Evolutionary conservation across 2,113 vertebrate genomes (phyloP), one percentile per base, ranked within the genome.

Genomic region (Chrysochloris asiatica): DNA sequence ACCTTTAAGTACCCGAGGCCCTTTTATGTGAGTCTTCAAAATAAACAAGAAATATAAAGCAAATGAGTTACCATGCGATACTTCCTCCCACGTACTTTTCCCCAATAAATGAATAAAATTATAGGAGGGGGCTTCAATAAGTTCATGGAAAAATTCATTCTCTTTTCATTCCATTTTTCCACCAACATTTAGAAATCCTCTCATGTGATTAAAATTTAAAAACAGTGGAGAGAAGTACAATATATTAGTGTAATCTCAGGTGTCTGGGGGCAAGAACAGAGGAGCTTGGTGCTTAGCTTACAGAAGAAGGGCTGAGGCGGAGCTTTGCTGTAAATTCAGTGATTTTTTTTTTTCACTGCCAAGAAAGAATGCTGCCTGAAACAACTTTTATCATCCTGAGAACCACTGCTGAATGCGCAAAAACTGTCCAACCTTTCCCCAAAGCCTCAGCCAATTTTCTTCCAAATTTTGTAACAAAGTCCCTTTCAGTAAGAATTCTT

Each of bases 181-280:
- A n/a, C n/a, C n/a, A n/a, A n/a, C n/a, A n/a, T n/a, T n/a, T n/a
- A n/a, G n/a, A n/a, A n/a, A n/a, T n/a, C n/a, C n/a, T n/a, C n/a
- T n/a, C 16, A 47, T 41, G 12, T 92, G 54, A 67, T 94, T 93
- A 84, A 87, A 89, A 41, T 94, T 91, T 92, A 86, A 93, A 95
- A 91, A 61, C 47, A 73, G 4, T 43, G 52, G 73, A 86, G 78
- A 52, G 36, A n/a, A 92, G 86, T 83, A 47, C 52, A 94, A 61
- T 86, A 84, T 86, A 92, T 92, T 92, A 73, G 7, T 89, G 65
- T 56, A 91, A 73, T 86, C 73, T 84, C 75, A 85, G 17, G 91
- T 47, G 65, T 84, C 87, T 67, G 26, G 28, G n/a, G 72, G 72
- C 83, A 80, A 84, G 94, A 88, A 28, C 52, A 89, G 43, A 89